phyloP scores from a whole-genome alignment of 2,113 vertebrate genomes.

The Dromiciops gliroides region DNA sequence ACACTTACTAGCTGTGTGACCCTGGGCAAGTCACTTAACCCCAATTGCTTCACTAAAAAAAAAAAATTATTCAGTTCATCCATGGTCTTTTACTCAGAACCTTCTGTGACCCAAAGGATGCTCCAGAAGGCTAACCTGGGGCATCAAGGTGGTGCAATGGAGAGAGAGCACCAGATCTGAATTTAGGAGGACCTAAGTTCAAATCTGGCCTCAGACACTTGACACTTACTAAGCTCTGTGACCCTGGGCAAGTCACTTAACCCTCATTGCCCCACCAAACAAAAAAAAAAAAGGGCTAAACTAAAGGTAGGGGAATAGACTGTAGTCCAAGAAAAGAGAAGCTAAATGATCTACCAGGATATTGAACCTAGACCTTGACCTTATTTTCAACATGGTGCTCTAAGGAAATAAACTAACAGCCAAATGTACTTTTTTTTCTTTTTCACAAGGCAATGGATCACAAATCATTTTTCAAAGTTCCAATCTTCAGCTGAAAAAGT shows the following conservation, averaged over 20 bases:
- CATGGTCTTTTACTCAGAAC: neutral
- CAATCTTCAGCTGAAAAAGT: neutral
- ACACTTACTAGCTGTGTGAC: too few relatives aligned
- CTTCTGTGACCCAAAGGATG: neutral
- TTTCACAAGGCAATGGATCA: neutral
- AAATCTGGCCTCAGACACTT: too few relatives aligned
- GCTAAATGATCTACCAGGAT: constrained; percentile 5
- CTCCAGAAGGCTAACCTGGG: neutral
- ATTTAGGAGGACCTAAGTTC: too few relatives aligned
- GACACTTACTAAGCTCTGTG: too few relatives aligned
- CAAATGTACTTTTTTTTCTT: neutral
- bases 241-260: too few relatives aligned
- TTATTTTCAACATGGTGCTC: constrained; percentile 10
- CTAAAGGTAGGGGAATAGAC: neutral
- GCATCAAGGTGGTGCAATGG: too few relatives aligned
- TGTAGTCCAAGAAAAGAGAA: neutral
- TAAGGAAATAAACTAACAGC: neutral
- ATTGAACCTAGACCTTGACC: constrained; percentile 11
- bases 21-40: too few relatives aligned
- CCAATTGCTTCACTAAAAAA: too few relatives aligned
- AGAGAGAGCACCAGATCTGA: too few relatives aligned
- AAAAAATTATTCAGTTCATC: too few relatives aligned
- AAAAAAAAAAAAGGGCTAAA: too few relatives aligned
- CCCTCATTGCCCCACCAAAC: too few relatives aligned
- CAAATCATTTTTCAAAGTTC: neutral